phyloP scores from a whole-genome alignment of 2,113 vertebrate species.

The Semnornis frantzii region DNA sequence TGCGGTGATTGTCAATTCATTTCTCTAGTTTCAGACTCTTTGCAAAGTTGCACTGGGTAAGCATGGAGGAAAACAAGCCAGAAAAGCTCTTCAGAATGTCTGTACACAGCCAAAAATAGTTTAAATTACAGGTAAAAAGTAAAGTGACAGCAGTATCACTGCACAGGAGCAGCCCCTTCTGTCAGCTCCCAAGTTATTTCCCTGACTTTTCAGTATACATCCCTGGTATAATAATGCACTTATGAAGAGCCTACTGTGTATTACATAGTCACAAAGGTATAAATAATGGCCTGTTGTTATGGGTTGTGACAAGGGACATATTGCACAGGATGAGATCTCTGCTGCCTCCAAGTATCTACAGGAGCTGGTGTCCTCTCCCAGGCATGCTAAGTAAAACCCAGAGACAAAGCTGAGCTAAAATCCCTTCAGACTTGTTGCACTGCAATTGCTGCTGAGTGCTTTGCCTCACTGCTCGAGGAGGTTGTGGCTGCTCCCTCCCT shows the following conservation, averaged over 20 bases:
- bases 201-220: conserved; percentile 42
- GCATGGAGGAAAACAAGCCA: conserved; percentile 22
- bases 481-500: too few relatives aligned
- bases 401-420: background rate
- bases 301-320: background rate
- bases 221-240: conserved; percentile 26
- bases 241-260: background rate
- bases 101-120: conserved; percentile 33
- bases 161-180: background rate
- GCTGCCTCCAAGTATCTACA: background rate
- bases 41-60: conserved; percentile 15
- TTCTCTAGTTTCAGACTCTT: conserved; percentile 40
- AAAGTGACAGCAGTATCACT: background rate
- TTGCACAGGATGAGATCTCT: conserved; percentile 33
- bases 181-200: conserved; percentile 1
- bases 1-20: conserved; percentile 71
- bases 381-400: background rate
- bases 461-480: background rate
- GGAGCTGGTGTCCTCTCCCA: background rate
- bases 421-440: rapidly evolving
- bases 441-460: rapidly evolving
- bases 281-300: background rate
- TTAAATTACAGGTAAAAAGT: conserved; percentile 63
- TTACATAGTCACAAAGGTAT: background rate
- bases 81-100: background rate